Conservation (phyloP, 2,113 vertebrate genomes). For the Catharus fuscescens region DNA sequence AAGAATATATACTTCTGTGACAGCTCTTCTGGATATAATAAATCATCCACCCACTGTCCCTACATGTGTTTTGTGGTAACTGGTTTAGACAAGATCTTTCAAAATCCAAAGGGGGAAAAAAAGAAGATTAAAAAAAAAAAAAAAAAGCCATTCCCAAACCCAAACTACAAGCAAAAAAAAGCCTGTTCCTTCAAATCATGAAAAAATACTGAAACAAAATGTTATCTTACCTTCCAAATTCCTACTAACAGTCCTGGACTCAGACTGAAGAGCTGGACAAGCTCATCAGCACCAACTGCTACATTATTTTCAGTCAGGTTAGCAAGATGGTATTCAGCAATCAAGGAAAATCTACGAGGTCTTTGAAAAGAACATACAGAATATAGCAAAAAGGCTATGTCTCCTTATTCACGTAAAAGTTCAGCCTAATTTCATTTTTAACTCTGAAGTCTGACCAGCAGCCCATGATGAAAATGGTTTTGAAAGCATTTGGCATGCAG, state of each 20-base stretch:
- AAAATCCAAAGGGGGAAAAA: neutral
- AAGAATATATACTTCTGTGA: rapidly evolving
- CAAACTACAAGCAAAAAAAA: neutral
- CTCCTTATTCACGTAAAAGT: neutral
- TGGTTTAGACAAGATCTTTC: neutral
- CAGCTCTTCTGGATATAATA: neutral
- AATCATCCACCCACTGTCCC: neutral
- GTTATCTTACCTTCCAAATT: slow-evolving; percentile 83
- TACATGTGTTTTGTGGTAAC: neutral
- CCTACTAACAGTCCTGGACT: slow-evolving; percentile 81
- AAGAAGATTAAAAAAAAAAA: neutral
- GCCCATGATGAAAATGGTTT: neutral
- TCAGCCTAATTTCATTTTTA: neutral
- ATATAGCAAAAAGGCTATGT: neutral
- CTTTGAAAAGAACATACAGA: slow-evolving; percentile 59
- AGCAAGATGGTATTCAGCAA: slow-evolving; percentile 74
- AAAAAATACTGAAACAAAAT: neutral
- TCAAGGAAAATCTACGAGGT: slow-evolving; percentile 78
- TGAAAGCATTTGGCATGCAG: neutral
- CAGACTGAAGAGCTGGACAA: slow-evolving; percentile 76
- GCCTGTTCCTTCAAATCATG: neutral
- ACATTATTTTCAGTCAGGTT: slow-evolving; percentile 27
- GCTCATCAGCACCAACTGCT: slow-evolving; percentile 75
- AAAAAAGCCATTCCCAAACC: neutral
- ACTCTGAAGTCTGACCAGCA: neutral